phyloP scores from a whole-genome alignment of 2,797 vertebrate genomes.

The Brachyrhaphis roseni region DNA sequence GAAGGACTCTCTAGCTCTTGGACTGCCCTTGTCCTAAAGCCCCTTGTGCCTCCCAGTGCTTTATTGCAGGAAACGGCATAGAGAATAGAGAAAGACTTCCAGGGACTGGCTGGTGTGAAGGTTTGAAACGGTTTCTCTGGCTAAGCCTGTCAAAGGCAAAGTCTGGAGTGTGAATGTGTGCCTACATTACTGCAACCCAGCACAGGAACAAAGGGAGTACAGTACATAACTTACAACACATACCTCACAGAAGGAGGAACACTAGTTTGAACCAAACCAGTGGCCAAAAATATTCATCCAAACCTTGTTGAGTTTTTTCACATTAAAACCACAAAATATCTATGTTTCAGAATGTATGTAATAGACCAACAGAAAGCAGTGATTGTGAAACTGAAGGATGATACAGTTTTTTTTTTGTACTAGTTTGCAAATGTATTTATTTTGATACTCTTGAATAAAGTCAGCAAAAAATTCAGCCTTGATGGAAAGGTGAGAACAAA shows the following conservation, averaged over 20 bases:
- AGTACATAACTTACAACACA: slow-evolving; percentile 32
- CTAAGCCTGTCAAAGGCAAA: slow-evolving; percentile 34
- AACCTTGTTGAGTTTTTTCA: not conserved
- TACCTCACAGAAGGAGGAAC: slow-evolving; percentile 14
- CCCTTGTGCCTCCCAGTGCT: slow-evolving; percentile 30
- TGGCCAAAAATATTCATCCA: not conserved
- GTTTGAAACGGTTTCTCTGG: slow-evolving; percentile 57
- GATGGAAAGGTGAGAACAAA: not conserved
- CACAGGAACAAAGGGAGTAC: slow-evolving; percentile 61
- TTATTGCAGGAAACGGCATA: slow-evolving; percentile 51
- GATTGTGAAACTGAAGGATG: not conserved
- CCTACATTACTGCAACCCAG: slow-evolving; percentile 41
- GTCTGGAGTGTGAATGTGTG: slow-evolving; percentile 40
- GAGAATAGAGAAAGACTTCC: slow-evolving; percentile 36
- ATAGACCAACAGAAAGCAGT: not conserved
- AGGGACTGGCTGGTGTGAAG: slow-evolving; percentile 40
- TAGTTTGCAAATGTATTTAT: not conserved
- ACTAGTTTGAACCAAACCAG: slow-evolving; percentile 18
- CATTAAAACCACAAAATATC: not conserved
- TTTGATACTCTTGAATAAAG: not conserved
- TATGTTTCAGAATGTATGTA: not conserved
- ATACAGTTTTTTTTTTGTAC: not conserved
- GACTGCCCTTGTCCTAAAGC: slow-evolving; percentile 18
- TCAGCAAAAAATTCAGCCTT: not conserved
- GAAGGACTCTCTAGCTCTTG: slow-evolving; percentile 16